Base-by-base conservation (phyloP, 2,888 invertebrate genomes). In the Synanthedon vespiformis region DNA sequence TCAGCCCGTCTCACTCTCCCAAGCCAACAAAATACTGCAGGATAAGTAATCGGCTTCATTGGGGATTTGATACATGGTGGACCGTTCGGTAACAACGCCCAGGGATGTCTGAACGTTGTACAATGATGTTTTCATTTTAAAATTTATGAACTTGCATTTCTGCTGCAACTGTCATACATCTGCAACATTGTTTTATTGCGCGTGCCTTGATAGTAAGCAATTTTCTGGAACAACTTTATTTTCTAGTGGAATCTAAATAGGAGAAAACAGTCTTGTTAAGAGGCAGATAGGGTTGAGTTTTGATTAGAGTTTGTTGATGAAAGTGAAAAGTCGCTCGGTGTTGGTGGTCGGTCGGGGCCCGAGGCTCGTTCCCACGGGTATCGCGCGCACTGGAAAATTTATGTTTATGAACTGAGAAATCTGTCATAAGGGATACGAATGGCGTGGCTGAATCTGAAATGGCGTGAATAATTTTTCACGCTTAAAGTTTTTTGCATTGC, bases 381-480 rank as follows among this genome's bases (percentile, higher is more conserved):
- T 85, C 68, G 77, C 65, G 66, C 74, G 65, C 77, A 70, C 65
- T 74, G 84, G 87, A 85, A 86, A 86, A 86, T 86, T 79, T 86
- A 85, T 86, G 84, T 79, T 82, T 79, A 86, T 80, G 80, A 77
- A 81, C 80, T 82, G 80, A 84, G 85, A 83, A 84, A 84, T 84
- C 77, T 85, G 86, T 84, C 85, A 81, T 84, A 81, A 82, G 75
- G 75, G 77, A 85, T 86, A 80, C 72, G 77, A 70, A 80, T 74
- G 67, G 80, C 76, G 75, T 77, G 75, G 67, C 73, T 74, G 72
- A 70, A 77, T 71, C 77, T 80, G 81, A 85, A 83, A 84, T 71
- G 75, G 75, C 82, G 79, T 86, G 69, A 80, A 82, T 83, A 83
- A 83, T 83, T 80, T 83, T 84, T 83, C 83, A 78, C 74, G 70